Evolutionary conservation across 2,797 vertebrate genomes (phyloP), one percentile per base, ranked within the genome.

Genomic region (Chelon labrosus): DNA sequence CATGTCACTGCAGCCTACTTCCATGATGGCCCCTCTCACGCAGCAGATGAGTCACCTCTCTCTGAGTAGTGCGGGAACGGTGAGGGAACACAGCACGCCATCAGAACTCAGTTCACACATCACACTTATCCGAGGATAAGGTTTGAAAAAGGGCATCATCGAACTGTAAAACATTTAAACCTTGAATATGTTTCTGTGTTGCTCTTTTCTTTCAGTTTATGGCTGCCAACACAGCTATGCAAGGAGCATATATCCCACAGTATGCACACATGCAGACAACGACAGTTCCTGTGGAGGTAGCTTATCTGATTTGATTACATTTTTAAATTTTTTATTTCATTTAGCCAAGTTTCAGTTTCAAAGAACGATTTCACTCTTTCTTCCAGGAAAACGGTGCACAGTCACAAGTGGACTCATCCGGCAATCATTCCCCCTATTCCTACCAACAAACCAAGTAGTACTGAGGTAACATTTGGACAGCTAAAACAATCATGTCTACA

Each of bases 1-100:
- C 69, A 95, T 99, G 97, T 97, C 98, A 94, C 95, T 99, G 95
- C 98, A 99, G 92, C 96, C 96, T 5, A 80, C 97, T 2, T 98
- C 98, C 0, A 96, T 99, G 96, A 97, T 99, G 88, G 93, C 92
- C 80, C 98, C 98, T 35, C 91, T 99, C 83, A 84, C 97, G 47
- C 98, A 99, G 94, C 98, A 99, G 88, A 98, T 99, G 97, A 95
- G 96, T 96, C 98, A 99, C 80, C 96, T 99, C 81, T 96, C 98
- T 53, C 84, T 99, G 91, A 95, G 97, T 88, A 97, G 91, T 88
- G 94, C 97, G 88, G 97, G 97, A 96, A 95, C 97, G 93, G 98
- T 99, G 94, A 94, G 92, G 55, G 60, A 63, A 52, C 49, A 0
- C 65, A 47, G 25, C 66, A 64, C 47, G 17, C 7, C 2, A 55